Conservation (phyloP, 2,888 invertebrate genomes). For the Mamestra brassicae region DNA sequence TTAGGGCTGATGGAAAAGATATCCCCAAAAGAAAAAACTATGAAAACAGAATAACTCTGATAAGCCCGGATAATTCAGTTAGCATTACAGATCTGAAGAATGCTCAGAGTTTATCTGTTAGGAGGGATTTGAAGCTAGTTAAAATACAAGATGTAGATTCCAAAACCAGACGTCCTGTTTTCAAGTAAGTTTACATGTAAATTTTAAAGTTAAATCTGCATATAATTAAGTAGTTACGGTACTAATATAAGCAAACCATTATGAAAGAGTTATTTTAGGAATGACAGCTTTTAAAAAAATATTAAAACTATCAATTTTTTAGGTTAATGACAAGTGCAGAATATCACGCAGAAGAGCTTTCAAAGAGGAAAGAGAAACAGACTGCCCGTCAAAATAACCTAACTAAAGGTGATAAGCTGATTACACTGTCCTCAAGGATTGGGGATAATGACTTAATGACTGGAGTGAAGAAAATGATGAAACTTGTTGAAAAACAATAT, state of each 20-base stretch:
- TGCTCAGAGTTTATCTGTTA: constrained; percentile 93
- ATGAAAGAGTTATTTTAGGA: background rate
- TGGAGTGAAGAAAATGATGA: constrained; percentile 92
- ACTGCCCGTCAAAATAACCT: constrained; percentile 78
- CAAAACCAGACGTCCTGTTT: constrained; percentile 93
- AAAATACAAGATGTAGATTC: constrained; percentile 93
- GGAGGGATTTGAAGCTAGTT: constrained; percentile 93
- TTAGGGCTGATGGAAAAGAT: constrained; percentile 85
- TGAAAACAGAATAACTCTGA: constrained; percentile 92
- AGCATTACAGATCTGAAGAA: constrained; percentile 92
- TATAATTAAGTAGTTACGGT: background rate
- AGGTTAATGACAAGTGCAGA: constrained; percentile 93
- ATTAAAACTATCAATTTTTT: constrained; percentile 19
- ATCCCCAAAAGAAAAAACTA: constrained; percentile 83
- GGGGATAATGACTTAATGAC: constrained; percentile 92
- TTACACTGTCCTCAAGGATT: constrained; percentile 92
- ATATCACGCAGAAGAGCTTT: constrained; percentile 91
- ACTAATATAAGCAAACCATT: background rate
- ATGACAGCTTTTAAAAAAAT: background rate
- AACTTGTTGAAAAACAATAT: constrained; percentile 92
- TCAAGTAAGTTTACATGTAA: constrained; percentile 87
- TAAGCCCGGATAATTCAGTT: constrained; percentile 91
- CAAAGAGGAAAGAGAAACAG: constrained; percentile 88
- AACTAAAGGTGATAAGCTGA: constrained; percentile 92
- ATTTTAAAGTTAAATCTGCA: background rate